Percentiles rank a stretch among this genome's conserved stretches.
phyloP scores from a whole-genome alignment of 2,113 vertebrate genomes.

The Bufo bufo region DNA sequence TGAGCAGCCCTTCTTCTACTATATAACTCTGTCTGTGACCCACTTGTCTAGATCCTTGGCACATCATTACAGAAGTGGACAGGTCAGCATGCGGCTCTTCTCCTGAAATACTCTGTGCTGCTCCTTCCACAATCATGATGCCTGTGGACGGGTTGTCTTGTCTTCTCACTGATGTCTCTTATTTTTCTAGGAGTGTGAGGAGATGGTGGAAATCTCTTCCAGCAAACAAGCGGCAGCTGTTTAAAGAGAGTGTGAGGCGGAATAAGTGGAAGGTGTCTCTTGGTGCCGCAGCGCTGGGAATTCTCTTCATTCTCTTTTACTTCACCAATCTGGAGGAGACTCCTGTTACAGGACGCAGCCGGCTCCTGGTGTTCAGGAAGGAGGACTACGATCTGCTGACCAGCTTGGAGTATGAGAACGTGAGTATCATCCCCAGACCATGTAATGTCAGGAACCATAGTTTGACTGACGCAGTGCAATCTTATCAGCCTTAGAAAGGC shows the following conservation, averaged over 20 bases:
- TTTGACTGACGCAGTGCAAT: too few relatives aligned
- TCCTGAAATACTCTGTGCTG: neutral
- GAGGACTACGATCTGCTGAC: constrained; percentile 85
- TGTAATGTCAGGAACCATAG: neutral
- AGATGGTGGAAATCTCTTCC: constrained; percentile 93
- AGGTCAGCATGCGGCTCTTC: neutral
- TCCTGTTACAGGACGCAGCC: constrained; percentile 86
- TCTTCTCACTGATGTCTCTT: too few relatives aligned
- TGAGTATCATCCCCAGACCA: constrained; percentile 67
- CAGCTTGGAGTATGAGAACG: constrained; percentile 79
- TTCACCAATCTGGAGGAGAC: constrained; percentile 90
- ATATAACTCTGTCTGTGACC: too few relatives aligned
- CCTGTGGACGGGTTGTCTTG: too few relatives aligned
- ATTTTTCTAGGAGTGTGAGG: constrained; percentile 84
- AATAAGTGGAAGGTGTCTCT: constrained; percentile 83
- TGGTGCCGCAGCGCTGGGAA: constrained; percentile 69
- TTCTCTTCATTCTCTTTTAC: constrained; percentile 79
- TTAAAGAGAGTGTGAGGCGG: constrained; percentile 77
- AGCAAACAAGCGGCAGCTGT: constrained; percentile 79
- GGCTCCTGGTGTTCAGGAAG: constrained; percentile 84
- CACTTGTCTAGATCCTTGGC: too few relatives aligned
- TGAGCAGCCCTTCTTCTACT: too few relatives aligned
- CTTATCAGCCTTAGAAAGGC: too few relatives aligned
- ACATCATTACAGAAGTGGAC: too few relatives aligned
- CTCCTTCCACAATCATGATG: too few relatives aligned